A percentile compares a stretch with the other conserved stretches of the same genome.
Conservation (phyloP, 2,113 vertebrate species). For the Ibidorhyncha struthersii region DNA sequence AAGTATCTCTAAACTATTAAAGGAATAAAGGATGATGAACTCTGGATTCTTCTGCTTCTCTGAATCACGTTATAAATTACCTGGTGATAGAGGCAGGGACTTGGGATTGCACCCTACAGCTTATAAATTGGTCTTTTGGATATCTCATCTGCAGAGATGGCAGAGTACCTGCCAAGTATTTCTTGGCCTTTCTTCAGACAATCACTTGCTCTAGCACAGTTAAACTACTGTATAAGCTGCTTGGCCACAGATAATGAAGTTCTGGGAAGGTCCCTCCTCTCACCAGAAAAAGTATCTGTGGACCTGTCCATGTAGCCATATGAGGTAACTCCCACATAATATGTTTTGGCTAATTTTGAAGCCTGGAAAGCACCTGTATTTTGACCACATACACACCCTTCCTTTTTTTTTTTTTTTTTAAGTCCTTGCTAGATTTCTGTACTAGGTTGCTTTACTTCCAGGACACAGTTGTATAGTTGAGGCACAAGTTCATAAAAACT, state of each 20-base stretch:
- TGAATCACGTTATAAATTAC: neutral
- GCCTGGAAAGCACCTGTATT: neutral
- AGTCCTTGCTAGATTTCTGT: neutral
- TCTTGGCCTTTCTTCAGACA: slow-evolving; percentile 29
- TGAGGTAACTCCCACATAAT: neutral
- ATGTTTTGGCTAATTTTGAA: neutral
- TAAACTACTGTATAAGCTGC: neutral
- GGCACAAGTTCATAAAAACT: slow-evolving; percentile 7
- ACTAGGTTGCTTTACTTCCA: neutral
- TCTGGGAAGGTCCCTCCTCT: neutral
- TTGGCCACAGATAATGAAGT: neutral
- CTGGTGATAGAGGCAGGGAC: neutral
- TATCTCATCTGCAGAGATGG: neutral
- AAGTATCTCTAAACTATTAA: neutral
- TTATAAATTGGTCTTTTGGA: neutral
- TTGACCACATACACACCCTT: neutral
- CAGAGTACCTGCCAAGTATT: neutral
- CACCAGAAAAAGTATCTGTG: neutral
- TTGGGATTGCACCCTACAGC: neutral
- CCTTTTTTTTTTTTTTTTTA: neutral
- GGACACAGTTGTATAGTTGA: neutral
- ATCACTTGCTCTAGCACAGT: neutral
- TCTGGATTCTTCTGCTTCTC: neutral
- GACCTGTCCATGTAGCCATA: neutral
- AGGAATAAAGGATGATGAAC: neutral